Percentiles rank a stretch among this genome's conserved stretches.
Evolutionary conservation across 2,797 vertebrate species (phyloP).

Genomic region (Pyrocephalus nanus): DNA sequence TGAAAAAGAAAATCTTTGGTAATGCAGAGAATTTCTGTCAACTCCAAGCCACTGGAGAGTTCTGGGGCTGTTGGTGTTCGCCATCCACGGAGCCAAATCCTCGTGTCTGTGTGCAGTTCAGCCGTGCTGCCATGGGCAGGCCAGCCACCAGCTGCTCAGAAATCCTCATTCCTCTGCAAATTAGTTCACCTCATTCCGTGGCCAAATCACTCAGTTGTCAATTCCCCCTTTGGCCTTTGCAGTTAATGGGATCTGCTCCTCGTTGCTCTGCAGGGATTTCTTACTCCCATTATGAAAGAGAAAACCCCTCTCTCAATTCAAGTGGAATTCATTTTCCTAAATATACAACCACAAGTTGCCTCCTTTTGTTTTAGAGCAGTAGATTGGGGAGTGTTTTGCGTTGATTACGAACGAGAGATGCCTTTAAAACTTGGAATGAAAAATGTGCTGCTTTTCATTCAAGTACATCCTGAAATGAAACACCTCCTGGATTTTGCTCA

Average conservation of each 20-base stretch:
- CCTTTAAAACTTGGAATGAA: neutral
- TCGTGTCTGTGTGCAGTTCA: neutral
- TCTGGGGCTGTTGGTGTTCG: neutral
- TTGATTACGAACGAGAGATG: conserved; percentile 2
- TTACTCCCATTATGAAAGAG: conserved; percentile 38
- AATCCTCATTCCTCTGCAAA: conserved; percentile 56
- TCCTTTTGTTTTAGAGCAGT: neutral
- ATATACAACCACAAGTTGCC: neutral
- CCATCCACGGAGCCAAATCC: conserved; percentile 1
- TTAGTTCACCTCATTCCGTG: conserved; percentile 59
- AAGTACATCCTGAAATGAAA: neutral
- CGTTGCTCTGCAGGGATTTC: conserved; percentile 16
- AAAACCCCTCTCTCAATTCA: conserved; percentile 16
- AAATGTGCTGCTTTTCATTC: neutral
- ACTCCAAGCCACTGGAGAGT: neutral
- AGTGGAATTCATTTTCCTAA: conserved; percentile 36
- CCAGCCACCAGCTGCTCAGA: conserved; percentile 62
- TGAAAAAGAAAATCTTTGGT: conserved; percentile 3
- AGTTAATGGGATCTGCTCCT: conserved; percentile 65
- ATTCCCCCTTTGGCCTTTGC: conserved; percentile 58
- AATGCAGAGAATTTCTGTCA: conserved; percentile 4
- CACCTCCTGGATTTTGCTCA: neutral
- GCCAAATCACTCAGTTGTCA: conserved; percentile 58
- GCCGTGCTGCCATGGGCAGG: neutral
- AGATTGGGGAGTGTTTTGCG: neutral